Base-by-base conservation (phyloP, 1,140 invertebrate genomes). In the Cardiocondyla obscurior region DNA sequence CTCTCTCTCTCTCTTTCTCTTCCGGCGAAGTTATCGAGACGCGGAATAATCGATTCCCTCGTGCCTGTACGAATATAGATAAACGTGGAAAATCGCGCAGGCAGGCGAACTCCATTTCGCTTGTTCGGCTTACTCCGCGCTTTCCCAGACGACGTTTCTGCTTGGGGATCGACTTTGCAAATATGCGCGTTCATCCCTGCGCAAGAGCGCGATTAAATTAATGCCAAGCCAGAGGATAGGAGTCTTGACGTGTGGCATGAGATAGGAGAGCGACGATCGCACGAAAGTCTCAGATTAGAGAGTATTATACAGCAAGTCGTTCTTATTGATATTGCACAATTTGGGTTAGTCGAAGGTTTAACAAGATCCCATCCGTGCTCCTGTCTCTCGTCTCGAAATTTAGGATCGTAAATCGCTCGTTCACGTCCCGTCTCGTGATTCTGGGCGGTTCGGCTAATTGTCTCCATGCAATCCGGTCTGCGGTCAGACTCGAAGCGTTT, bases 401-500 rank as follows among this genome's bases (percentile, higher is more conserved):
- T 69, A 28, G 60, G 44, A 67, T 69, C 60, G 62, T 46, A 79
- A 55, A 67, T 79, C 74, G 74, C 74, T 53, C 74, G 30, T 62
- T 62, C 55, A 16, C 55, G n/a, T 49, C 22, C 46, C n/a, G 33
- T 77, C 74, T 67, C 30, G 62, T 53, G 74, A 79, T 67, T 51
- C 74, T 53, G 74, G 62, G 12, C 62, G 30, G 33, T 36, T 67
- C 28, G 74, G 22, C 46, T 79, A 79, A 79, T 79, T 79, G 74
- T 79, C 46, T 53, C 33, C 62, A 33, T 79, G 74, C 74, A 79
- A 79, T 79, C 74, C 33, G 74, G 46, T 28, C 46, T 79, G 62
- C 33, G 74, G 74, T 79, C 62, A 22, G 46, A 77, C 46, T 77
- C 74, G 60, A 77, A 79, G 74, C 74, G 49, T 79, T 79, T 79